phyloP scores from a whole-genome alignment of 1,140 invertebrate species.

The Stegodyphus dumicola region DNA sequence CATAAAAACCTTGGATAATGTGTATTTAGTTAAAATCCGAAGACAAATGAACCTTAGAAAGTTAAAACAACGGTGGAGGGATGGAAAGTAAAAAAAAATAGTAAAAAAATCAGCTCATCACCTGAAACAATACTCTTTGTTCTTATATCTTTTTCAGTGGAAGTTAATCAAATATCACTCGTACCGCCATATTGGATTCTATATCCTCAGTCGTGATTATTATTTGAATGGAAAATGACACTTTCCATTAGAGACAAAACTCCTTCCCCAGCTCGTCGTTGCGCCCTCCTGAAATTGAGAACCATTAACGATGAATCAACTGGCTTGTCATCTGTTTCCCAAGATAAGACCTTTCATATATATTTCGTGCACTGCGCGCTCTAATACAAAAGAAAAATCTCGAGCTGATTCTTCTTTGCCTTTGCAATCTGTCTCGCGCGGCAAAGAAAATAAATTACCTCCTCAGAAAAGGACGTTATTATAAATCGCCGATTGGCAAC shows the following conservation, averaged over 20 bases:
- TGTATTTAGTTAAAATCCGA: no score
- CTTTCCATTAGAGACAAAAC: background rate
- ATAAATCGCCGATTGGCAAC: conserved; percentile 60
- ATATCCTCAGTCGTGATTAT: conserved; percentile 5
- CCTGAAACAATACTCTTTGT: background rate
- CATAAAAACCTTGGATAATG: no score
- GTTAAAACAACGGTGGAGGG: no score
- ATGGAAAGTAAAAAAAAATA: no score
- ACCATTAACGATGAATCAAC: conserved; percentile 56
- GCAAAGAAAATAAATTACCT: conserved; percentile 56
- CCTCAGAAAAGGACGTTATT: conserved; percentile 51
- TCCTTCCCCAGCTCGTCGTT: background rate
- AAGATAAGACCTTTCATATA: conserved; percentile 39
- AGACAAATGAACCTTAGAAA: no score
- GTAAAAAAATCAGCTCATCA: no score
- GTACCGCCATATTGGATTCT: background rate
- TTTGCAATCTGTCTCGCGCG: conserved; percentile 36
- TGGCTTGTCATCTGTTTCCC: conserved; percentile 37
- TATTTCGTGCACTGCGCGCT: background rate
- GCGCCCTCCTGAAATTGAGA: conserved; percentile 25
- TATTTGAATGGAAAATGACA: conserved; percentile 37
- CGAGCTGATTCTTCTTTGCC: conserved; percentile 4
- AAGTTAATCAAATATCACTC: conserved; percentile 32
- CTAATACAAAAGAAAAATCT: conserved; percentile 56
- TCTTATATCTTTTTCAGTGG: background rate